Conservation (phyloP, 35 echinoderm and acorn worm genomes). For the Lytechinus variegatus region DNA sequence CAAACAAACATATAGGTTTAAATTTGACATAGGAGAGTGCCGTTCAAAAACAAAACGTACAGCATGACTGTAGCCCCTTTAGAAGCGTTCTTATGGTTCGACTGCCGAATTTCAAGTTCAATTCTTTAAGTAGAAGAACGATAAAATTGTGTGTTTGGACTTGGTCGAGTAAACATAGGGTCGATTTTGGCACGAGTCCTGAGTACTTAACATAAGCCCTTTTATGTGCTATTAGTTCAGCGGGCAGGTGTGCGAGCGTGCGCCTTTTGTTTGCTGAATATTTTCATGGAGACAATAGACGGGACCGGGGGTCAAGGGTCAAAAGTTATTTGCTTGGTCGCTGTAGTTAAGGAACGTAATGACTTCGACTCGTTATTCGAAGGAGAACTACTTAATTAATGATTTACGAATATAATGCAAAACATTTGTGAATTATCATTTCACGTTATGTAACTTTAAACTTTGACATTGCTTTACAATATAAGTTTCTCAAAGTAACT, state of each 20-base stretch:
- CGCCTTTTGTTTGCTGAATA: conserved; percentile 23
- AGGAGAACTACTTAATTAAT: neutral
- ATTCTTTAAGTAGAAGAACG: neutral
- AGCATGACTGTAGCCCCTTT: neutral
- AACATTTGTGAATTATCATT: no score
- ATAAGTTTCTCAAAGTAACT: no score
- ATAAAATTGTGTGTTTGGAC: conserved; percentile 30
- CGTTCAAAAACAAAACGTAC: neutral
- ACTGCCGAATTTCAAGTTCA: neutral
- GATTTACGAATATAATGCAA: no score
- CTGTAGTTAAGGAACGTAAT: neutral
- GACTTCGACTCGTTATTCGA: neutral
- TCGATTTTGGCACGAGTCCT: conserved; percentile 1
- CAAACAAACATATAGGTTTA: no score
- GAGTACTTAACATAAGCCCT: neutral
- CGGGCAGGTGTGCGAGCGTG: neutral
- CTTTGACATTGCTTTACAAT: no score
- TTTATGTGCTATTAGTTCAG: conserved; percentile 29
- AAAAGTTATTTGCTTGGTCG: conserved; percentile 15
- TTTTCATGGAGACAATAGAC: neutral
- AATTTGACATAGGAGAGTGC: neutral
- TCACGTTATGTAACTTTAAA: no score
- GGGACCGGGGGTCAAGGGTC: neutral
- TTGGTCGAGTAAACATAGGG: conserved; percentile 25
- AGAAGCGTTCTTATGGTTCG: neutral